Base-by-base conservation (phyloP, 2,113 vertebrate genomes). In the Glaucidium brasilianum region DNA sequence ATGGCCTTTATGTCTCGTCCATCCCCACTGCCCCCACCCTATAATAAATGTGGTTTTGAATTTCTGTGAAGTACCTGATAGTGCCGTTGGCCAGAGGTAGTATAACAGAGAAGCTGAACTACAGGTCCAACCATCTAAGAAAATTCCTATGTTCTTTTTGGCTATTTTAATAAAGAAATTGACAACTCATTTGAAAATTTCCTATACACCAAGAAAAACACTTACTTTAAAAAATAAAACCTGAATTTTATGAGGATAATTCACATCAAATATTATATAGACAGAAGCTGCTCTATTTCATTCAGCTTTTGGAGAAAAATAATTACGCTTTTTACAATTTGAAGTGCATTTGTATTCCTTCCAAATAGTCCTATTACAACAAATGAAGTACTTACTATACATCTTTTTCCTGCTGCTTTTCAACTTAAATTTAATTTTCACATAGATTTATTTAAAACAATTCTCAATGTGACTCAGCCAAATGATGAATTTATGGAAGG, bases 381-480 rank as follows among this genome's bases (percentile, higher is more conserved):
- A 97, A 96, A 82, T 92, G 73, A 97, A 96, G 52, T 94, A 94
- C 88, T 96, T 86, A 77, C 81, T 95, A 78, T 96, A 79, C 71
- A 90, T 96, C 92, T 97, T 94, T 77, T 94, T 86, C 81, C 78
- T 85, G 75, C 95, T 96, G 72, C 76, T 97, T 98, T 97, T 97
- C 86, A 96, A 95, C 75, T 96, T 97, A 97, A 97, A 97, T 94
- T 92, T 96, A 97, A 98, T 96, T 97, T 98, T 95, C 60, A 92
- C 77, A 96, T 92, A 97, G 94, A 97, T 95, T 95, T 91, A 95
- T 97, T 97, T 97, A 96, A 97, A 97, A 91, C 96, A 82, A 80
- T 77, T 92, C 88, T 96, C 77, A 77, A 55, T 91, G 71, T 93
- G 94, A 92, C 68, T 95, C 76, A 96, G 83, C 88, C 73, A 88